These are phyloP conservation scores for Rhinoraja longicauda DNA, from an alignment of 2,797 vertebrate genomes.

Conservation along the genomic window DNA sequence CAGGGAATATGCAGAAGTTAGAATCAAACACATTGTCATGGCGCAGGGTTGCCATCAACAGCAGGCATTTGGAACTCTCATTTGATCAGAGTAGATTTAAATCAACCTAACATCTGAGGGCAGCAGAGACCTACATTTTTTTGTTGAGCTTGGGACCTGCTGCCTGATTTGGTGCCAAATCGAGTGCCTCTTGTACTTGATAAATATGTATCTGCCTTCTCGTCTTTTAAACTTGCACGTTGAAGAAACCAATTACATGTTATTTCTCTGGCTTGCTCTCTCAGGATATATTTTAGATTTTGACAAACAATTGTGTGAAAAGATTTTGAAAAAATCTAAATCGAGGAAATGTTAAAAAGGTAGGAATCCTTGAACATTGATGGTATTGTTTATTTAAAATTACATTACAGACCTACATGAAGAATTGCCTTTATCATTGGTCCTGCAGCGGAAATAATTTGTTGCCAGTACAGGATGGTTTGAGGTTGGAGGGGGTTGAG, in stretches of 20 bases:
- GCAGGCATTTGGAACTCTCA: not conserved
- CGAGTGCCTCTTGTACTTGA: not conserved
- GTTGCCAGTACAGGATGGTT: no score
- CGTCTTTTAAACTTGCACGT: not conserved
- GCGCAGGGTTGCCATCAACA: not conserved
- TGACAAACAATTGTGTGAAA: not conserved
- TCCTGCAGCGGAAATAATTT: not conserved
- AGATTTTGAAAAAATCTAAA: not conserved
- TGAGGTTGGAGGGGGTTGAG: no score
- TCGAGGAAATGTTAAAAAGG: not conserved
- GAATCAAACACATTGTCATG: not conserved
- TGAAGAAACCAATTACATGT: not conserved
- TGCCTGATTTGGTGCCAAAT: not conserved
- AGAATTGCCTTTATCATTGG: not conserved
- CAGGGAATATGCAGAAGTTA: not conserved
- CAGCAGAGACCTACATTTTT: not conserved
- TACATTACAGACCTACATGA: not conserved
- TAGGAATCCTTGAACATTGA: not conserved
- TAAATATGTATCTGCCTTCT: not conserved
- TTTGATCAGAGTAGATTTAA: not conserved
- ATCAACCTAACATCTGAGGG: not conserved
- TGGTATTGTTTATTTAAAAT: not conserved
- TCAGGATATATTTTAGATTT: not conserved
- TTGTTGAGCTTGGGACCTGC: conserved; percentile 16
- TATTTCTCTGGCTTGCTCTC: not conserved